Evolutionary conservation across 2,113 vertebrate genomes (phyloP), one percentile per base, ranked within the genome.

Genomic region (Delphinapterus leucas): DNA sequence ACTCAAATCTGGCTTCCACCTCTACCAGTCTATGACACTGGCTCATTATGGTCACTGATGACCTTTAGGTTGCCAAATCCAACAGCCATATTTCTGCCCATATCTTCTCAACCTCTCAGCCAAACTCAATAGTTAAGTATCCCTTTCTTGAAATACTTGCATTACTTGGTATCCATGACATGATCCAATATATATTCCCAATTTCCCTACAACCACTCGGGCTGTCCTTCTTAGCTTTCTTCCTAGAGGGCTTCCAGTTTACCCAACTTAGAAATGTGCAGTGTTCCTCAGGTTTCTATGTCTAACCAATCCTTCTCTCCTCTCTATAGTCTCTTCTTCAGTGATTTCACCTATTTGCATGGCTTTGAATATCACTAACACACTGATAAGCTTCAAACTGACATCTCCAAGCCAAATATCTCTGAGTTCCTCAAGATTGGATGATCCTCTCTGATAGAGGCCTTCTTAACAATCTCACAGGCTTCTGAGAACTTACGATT

Each of bases 391-490:
- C 86, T 90, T 84, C 63, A 93, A 93, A 79, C 2, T n/a, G 61
- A 86, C 28, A 84, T 81, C 44, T 89, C 26, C 41, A 85, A 92
- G 44, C n/a, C 91, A 97, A 92, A 31, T 36, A 93, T 79, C 60
- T 90, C n/a, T 61, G 76, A 53, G 36, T 65, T 76, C 15, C n/a
- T 84, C 33, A 73, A 83, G 38, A 82, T 33, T 4, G 36, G 20
- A 21, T 47, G 6, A 41, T 76, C n/a, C 33, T 85, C 26, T 89
- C 11, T 33, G 63, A 17, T 7, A 63, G 86, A 93, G 21, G 33
- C 28, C n/a, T 73, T 79, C 70, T n/a, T 93, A 49, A 88, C 33
- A 88, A 47, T 77, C 49, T 92, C n/a, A 89, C 8, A 79, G 67
- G 10, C 74, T 90, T 92, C n/a, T 84, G 12, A 92, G 23, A 73